Evolutionary conservation across 2,888 invertebrate species (phyloP).

Genomic region (Entomobrya proxima): DNA sequence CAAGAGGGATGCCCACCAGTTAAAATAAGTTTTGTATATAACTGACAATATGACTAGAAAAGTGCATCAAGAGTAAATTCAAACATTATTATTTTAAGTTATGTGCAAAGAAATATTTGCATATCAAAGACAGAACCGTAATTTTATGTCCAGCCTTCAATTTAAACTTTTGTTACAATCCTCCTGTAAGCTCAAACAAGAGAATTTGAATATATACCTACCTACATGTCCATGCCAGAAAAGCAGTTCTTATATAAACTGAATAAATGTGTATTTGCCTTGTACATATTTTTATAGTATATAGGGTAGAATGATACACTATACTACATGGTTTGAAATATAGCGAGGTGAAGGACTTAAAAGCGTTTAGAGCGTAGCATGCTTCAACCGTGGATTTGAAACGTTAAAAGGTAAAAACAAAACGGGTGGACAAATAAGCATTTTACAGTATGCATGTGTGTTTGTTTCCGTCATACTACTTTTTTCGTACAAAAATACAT

Average conservation of each 20-base stretch:
- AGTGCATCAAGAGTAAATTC: not conserved
- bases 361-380: too few relatives aligned
- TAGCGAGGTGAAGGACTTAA: too few relatives aligned
- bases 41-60: not conserved
- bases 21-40: not conserved
- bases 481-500: not conserved
- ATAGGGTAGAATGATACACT: too few relatives aligned
- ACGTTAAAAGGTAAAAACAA: not conserved
- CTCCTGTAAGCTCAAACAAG: too few relatives aligned
- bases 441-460: not conserved
- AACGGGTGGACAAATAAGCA: not conserved
- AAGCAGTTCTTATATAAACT: too few relatives aligned
- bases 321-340: too few relatives aligned
- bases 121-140: too few relatives aligned
- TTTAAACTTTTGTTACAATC: not conserved
- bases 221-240: too few relatives aligned
- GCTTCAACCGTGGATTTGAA: not conserved
- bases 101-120: not conserved
- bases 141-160: not conserved
- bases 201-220: too few relatives aligned
- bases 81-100: not conserved
- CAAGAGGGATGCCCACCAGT: not conserved
- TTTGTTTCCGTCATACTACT: not conserved
- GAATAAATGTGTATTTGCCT: too few relatives aligned
- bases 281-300: too few relatives aligned